Evolutionary conservation across 1,140 invertebrate genomes (phyloP).

Genomic region (Drosophila sechellia): DNA sequence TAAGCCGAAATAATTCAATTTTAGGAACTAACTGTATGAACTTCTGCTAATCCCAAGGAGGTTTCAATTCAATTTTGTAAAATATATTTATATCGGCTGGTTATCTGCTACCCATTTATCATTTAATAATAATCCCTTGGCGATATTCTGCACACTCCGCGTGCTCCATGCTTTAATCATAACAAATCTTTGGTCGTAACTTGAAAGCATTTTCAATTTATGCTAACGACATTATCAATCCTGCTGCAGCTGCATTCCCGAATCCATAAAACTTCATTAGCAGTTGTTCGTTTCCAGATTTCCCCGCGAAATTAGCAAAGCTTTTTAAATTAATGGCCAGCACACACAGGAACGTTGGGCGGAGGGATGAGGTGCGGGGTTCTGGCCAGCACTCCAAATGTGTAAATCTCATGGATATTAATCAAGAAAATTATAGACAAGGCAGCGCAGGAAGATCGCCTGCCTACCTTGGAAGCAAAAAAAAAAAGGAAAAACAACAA

Average conservation of each 20-base stretch:
- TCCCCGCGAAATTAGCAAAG: constrained; percentile 66
- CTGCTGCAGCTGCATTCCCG: constrained; percentile 56
- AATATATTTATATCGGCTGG: background rate
- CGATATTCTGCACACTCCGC: background rate
- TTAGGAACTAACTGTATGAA: background rate
- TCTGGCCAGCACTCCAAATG: constrained; percentile 33
- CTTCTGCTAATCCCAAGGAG: background rate
- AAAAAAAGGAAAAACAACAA: background rate
- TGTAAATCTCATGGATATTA: constrained; percentile 80
- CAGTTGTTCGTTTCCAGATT: constrained; percentile 25
- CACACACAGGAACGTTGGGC: constrained; percentile 11
- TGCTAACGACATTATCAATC: constrained; percentile 52
- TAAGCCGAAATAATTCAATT: constrained; percentile 21
- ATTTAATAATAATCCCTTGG: background rate
- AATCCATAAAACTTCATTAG: constrained; percentile 79
- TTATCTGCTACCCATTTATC: background rate
- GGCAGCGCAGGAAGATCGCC: constrained; percentile 32
- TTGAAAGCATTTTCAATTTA: constrained; percentile 47
- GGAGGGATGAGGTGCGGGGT: background rate
- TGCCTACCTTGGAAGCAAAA: constrained; percentile 14
- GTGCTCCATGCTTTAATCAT: constrained; percentile 1
- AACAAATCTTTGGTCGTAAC: constrained; percentile 20
- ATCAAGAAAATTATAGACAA: constrained; percentile 80
- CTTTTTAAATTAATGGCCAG: constrained; percentile 72
- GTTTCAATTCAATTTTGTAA: background rate